Conservation (phyloP, 2,113 vertebrate species). For the Anarrhichthys ocellatus region DNA sequence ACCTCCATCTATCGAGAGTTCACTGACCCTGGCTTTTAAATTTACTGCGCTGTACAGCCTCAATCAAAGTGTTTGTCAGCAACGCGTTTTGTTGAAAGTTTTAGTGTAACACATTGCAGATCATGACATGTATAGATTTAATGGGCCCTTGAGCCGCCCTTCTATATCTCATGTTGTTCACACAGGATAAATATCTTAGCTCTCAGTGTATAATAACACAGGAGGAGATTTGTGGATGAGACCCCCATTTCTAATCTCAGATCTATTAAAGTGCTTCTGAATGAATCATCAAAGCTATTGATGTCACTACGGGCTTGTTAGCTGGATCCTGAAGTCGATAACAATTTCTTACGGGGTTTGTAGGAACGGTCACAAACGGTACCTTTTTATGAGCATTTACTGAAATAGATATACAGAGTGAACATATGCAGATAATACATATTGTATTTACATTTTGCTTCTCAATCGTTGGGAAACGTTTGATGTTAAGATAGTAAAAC, state of each 20-base stretch:
- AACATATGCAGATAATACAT: not conserved
- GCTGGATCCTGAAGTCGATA: slow-evolving; percentile 64
- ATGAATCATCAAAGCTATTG: slow-evolving; percentile 78
- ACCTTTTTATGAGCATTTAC: slow-evolving; percentile 33
- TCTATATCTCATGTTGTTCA: slow-evolving; percentile 70
- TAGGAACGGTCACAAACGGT: slow-evolving; percentile 35
- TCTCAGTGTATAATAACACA: slow-evolving; percentile 69
- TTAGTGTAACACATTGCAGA: slow-evolving; percentile 74
- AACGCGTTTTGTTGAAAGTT: slow-evolving; percentile 74
- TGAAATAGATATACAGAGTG: slow-evolving; percentile 1
- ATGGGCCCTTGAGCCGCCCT: slow-evolving; percentile 69
- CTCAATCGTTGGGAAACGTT: not conserved
- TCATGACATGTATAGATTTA: slow-evolving; percentile 81
- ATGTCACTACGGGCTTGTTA: slow-evolving; percentile 74
- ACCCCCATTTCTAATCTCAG: slow-evolving; percentile 74
- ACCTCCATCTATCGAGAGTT: slow-evolving; percentile 77
- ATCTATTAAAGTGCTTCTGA: slow-evolving; percentile 73
- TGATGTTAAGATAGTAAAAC: not conserved
- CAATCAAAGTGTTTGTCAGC: slow-evolving; percentile 77
- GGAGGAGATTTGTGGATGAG: slow-evolving; percentile 76
- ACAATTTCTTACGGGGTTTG: slow-evolving; percentile 64
- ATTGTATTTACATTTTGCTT: slow-evolving; percentile 31
- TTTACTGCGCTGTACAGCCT: slow-evolving; percentile 72
- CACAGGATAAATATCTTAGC: slow-evolving; percentile 69
- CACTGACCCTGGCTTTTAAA: slow-evolving; percentile 77